phyloP scores from a whole-genome alignment of 2,797 vertebrate genomes.

The Sciurus vulgaris region DNA sequence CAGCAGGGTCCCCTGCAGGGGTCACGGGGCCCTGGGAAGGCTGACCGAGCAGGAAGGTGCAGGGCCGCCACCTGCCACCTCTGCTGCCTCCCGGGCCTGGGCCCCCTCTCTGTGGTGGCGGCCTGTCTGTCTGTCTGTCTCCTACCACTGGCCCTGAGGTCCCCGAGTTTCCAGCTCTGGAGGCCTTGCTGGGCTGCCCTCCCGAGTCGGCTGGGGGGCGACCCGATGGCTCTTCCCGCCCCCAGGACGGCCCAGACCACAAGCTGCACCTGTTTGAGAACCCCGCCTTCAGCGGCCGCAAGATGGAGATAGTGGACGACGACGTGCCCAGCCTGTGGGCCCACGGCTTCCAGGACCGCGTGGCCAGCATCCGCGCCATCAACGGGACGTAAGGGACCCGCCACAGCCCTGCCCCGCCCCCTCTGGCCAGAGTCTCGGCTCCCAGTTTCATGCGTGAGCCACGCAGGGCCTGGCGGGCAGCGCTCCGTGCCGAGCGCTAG shows the following conservation, averaged over 20 bases:
- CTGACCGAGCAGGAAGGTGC: too few species aligned
- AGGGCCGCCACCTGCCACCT: too few species aligned
- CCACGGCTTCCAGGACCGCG: slow-evolving; percentile 94
- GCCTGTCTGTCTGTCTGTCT: not conserved
- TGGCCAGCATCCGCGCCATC: slow-evolving; percentile 93
- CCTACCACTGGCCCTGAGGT: not conserved
- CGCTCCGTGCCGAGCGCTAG: not conserved
- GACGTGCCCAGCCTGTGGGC: slow-evolving; percentile 96
- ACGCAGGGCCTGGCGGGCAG: rapidly evolving
- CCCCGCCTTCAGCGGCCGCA: slow-evolving; percentile 90
- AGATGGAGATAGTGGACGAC: slow-evolving; percentile 96
- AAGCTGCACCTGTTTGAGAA: slow-evolving; percentile 95
- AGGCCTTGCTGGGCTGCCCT: not conserved
- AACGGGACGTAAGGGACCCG: slow-evolving; percentile 93
- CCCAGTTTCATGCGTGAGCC: too few species aligned
- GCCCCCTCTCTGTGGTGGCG: too few species aligned
- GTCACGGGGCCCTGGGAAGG: too few species aligned
- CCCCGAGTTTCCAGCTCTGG: not conserved
- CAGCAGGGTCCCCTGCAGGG: not conserved
- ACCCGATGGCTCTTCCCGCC: not conserved
- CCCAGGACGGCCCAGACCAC: slow-evolving; percentile 93
- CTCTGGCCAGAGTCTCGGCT: not conserved
- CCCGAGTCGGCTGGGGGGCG: not conserved
- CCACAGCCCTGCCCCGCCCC: not conserved
- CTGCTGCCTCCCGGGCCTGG: not conserved